Evolutionary conservation across 2,113 vertebrate species (phyloP).

Genomic region (Clarias magur): DNA sequence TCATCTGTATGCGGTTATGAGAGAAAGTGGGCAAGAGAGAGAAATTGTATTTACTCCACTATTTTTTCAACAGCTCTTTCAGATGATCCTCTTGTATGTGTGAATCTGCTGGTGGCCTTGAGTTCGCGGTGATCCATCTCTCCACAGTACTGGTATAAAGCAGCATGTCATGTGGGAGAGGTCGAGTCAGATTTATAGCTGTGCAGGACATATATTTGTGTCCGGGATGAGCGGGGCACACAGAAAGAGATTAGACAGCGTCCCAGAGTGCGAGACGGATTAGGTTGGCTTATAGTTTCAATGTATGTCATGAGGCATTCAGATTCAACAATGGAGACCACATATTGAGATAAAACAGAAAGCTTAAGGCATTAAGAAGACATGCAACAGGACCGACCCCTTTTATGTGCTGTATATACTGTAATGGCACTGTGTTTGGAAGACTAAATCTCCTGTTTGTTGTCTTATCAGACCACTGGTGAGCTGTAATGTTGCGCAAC

Average conservation of each 20-base stretch:
- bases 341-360: neutral
- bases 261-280: neutral
- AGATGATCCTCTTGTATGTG: slow-evolving; percentile 21
- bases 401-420: neutral
- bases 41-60: slow-evolving; percentile 15
- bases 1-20: slow-evolving; percentile 15
- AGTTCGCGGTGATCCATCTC: neutral
- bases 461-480: neutral
- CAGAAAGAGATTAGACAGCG: neutral
- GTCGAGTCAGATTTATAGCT: slow-evolving; percentile 24
- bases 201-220: neutral
- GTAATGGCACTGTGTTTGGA: neutral
- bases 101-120: slow-evolving; percentile 16
- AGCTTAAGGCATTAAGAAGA: neutral
- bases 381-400: neutral
- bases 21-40: slow-evolving; percentile 10
- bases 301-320: neutral
- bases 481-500: neutral
- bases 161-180: neutral
- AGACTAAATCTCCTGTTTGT: neutral
- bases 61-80: slow-evolving; percentile 25
- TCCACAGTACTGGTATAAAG: slow-evolving; percentile 5
- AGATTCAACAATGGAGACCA: neutral
- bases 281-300: neutral
- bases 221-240: slow-evolving; percentile 1